A percentile compares a stretch with the other conserved stretches of the same genome.
Conservation (phyloP, 2,113 vertebrate species). For the Phoenicopterus ruber region DNA sequence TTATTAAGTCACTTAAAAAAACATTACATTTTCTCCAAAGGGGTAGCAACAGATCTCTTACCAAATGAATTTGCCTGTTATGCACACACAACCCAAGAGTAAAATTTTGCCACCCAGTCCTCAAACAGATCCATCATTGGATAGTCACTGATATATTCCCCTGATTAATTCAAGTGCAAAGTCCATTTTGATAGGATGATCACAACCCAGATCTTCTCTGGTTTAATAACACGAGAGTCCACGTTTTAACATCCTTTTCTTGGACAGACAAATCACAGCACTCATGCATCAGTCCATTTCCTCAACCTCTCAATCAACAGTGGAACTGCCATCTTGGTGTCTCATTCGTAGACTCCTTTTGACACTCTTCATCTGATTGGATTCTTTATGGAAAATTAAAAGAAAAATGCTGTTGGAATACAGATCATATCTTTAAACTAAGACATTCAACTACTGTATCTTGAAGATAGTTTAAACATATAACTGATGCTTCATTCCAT, state of each 20-base stretch:
- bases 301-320: conserved; percentile 74
- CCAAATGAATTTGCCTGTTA: conserved; percentile 42
- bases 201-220: conserved; percentile 75
- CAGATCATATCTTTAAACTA: conserved; percentile 73
- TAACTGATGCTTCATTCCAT: neutral
- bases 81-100: neutral
- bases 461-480: conserved; percentile 44
- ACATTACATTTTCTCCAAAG: conserved; percentile 61
- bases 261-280: conserved; percentile 73
- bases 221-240: conserved; percentile 70
- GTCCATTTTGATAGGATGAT: conserved; percentile 66
- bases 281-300: conserved; percentile 76
- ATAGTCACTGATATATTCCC: conserved; percentile 17
- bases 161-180: conserved; percentile 64
- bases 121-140: conserved; percentile 33
- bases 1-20: conserved; percentile 73
- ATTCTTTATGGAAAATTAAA: conserved; percentile 93
- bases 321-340: conserved; percentile 87
- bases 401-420: conserved; percentile 88
- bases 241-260: conserved; percentile 73
- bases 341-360: conserved; percentile 88
- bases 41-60: conserved; percentile 22
- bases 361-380: conserved; percentile 85
- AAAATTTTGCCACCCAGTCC: conserved; percentile 11
- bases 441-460: conserved; percentile 65